These are phyloP conservation scores for Aphelinus certus DNA, from an alignment of 1,140 invertebrate genomes.

Conservation along the genomic window DNA sequence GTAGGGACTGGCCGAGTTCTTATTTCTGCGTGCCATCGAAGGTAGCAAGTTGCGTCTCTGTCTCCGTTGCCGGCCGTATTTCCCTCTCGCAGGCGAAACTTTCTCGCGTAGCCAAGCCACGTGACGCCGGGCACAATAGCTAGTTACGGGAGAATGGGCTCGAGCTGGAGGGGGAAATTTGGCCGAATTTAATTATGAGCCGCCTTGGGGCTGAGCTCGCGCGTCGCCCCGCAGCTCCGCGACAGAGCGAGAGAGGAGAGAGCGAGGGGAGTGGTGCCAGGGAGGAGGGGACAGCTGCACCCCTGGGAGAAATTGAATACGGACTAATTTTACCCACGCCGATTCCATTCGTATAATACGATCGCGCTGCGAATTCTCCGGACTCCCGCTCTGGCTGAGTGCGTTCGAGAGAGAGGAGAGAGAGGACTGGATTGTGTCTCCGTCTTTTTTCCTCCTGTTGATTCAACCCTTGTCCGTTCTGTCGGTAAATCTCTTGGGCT, in stretches of 20 bases:
- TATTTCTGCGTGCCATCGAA: neutral
- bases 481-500: too few relatives aligned
- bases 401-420: too few relatives aligned
- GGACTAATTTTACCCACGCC: constrained; percentile 62
- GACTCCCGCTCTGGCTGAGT: too few relatives aligned
- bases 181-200: constrained; percentile 67
- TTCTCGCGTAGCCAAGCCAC: constrained; percentile 51
- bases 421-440: constrained; percentile 19
- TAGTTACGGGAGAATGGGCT: constrained; percentile 64
- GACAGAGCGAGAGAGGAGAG: neutral
- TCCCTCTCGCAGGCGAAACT: constrained; percentile 51
- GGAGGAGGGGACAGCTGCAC: constrained; percentile 41
- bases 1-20: constrained; percentile 13
- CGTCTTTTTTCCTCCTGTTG: too few relatives aligned
- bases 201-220: constrained; percentile 58
- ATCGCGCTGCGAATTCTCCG: constrained; percentile 43
- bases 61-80: constrained; percentile 1
- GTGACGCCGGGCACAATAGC: constrained; percentile 61
- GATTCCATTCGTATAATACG: constrained; percentile 52
- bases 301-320: constrained; percentile 64
- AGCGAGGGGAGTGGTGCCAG: neutral
- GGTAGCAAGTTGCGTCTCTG: neutral
- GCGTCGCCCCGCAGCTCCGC: constrained; percentile 33
- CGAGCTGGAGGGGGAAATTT: constrained; percentile 58
- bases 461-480: too few relatives aligned